Evolutionary conservation across 64 coral and sea anemone species (phyloP).

Genomic region (Hydrozoanthus tunicans): DNA sequence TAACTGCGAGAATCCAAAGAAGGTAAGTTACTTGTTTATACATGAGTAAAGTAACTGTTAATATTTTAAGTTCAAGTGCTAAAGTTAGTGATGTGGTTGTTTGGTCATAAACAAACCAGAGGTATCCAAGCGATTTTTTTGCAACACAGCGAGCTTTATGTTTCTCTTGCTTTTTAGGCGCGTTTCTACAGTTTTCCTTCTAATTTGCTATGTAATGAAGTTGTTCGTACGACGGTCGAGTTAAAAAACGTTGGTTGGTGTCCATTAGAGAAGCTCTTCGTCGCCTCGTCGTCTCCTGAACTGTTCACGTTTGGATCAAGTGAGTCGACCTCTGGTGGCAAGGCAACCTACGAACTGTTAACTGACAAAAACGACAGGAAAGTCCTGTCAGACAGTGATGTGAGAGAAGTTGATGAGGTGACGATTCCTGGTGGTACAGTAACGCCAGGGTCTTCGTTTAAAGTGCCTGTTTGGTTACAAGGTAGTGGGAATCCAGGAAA

Average conservation of each 20-base stretch:
- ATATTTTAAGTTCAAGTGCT: not conserved
- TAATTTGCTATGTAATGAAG: conserved; percentile 83
- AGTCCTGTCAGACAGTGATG: conserved; percentile 3
- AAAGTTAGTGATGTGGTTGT: not conserved
- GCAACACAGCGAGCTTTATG: not conserved
- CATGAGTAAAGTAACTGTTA: too few species aligned
- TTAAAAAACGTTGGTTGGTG: conserved; percentile 83
- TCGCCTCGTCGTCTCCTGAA: conserved; percentile 75
- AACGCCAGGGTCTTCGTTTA: conserved; percentile 57
- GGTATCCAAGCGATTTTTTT: not conserved
- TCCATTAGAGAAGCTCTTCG: conserved; percentile 67
- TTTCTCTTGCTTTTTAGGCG: conserved; percentile 57
- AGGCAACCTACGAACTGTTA: conserved; percentile 45
- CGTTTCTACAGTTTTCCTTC: conserved; percentile 74
- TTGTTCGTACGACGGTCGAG: conserved; percentile 72
- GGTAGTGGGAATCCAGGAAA: conserved; percentile 52
- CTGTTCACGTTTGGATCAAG: conserved; percentile 69
- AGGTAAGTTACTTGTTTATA: too few species aligned
- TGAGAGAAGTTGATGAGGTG: conserved; percentile 70
- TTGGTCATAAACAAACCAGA: not conserved
- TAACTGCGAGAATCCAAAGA: too few species aligned
- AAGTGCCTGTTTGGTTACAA: conserved; percentile 90
- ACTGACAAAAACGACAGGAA: not conserved
- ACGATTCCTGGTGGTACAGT: conserved; percentile 69
- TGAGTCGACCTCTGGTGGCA: not conserved